Base-by-base conservation (phyloP, 1,140 invertebrate species). In the Diachasmimorpha longicaudata region DNA sequence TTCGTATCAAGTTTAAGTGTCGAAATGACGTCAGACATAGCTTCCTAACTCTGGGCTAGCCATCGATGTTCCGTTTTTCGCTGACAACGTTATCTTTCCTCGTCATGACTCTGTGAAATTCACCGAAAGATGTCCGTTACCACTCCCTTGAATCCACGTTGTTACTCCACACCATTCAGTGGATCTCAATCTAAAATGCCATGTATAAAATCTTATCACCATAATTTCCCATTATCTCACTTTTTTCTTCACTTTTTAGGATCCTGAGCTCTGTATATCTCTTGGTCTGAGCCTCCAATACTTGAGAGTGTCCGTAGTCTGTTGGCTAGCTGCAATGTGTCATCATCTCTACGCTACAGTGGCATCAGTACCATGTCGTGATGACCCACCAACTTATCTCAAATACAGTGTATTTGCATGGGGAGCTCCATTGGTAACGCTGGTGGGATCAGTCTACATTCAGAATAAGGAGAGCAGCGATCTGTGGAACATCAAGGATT, bases 261-360 rank as follows among this genome's bases (percentile, higher is more conserved):
- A 93, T 72, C 85, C 90, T 0, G 91, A 92, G 78, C 80, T 93
- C n/a, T 93, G 92, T 79, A 86, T 93, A 63, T 90, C 91, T 0
- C 84, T 93, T 14, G 90, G 91, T 5, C 88, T 92, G 75, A 91
- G 91, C 14, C 84, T 93, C 39, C 91, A 93, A 70, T 93, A 92
- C 78, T 83, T 93, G 4, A 88, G 92, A 10, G 85, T 93, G 13
- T 90, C 91, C 36, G 90, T 92, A 14, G 89, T 93, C n/a, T 91
- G 90, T 58, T 93, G 92, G 92, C 84, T 92, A 48, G 86, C 90
- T 6, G 88, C 90, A 11, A 92, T 92, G 88, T 90, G 91, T n/a
- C 91, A 92, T 83, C 91, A 93, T 78, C 86, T 91, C 78, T 89
- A 91, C 78, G 86, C 87, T 0, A 88, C 86, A 5, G 86, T 89